Conservation (phyloP, 2,797 vertebrate species). For the Manis javanica region DNA sequence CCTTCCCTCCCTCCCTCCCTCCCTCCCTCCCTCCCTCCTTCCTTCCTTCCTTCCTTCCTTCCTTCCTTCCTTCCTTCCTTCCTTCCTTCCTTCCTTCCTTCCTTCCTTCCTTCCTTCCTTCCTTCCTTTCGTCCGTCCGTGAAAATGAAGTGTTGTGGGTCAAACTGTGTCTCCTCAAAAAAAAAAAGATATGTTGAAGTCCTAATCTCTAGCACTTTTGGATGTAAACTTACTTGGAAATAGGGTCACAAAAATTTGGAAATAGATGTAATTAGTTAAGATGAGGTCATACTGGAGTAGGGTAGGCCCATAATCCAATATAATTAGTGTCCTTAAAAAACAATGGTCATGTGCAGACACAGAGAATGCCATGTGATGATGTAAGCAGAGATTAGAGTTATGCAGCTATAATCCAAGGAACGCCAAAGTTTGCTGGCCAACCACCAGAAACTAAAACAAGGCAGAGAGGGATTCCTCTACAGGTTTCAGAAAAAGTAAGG, state of each 20-base stretch:
- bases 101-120: not conserved
- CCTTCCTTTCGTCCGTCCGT: not conserved
- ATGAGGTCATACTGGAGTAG: not conserved
- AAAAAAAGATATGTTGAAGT: not conserved
- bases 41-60: not conserved
- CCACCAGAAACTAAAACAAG: not conserved
- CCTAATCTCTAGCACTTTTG: not conserved
- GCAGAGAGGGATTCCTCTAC: not conserved
- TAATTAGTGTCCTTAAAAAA: not conserved
- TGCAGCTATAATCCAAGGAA: not conserved
- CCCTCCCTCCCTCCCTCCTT: too few species aligned
- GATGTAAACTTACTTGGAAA: slow-evolving; percentile 52
- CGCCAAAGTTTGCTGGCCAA: not conserved
- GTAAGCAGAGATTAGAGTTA: not conserved
- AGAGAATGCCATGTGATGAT: not conserved
- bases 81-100: not conserved
- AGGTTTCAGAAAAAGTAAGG: not conserved
- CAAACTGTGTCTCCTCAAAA: not conserved
- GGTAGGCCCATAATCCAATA: not conserved
- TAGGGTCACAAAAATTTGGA: slow-evolving; percentile 7
- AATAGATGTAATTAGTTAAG: slow-evolving; percentile 34
- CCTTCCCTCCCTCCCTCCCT: too few species aligned
- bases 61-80: not conserved
- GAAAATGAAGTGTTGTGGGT: slow-evolving; percentile 11
- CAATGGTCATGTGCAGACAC: not conserved